Base-by-base conservation (phyloP, 2,113 vertebrate genomes). In the Megaleporinus macrocephalus region DNA sequence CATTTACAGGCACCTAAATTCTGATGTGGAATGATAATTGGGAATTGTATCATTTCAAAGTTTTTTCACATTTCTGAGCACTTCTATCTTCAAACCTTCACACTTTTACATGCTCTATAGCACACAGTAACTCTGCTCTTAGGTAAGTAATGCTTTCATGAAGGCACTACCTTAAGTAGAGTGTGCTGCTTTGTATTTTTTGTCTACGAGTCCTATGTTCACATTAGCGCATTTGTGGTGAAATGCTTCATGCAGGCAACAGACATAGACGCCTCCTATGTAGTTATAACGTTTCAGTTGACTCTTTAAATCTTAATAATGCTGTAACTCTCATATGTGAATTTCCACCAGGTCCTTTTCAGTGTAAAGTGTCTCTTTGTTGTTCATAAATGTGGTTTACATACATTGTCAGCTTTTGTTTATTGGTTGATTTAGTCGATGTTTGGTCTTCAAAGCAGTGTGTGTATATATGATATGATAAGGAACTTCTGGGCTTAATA, bases 321-420 rank as follows among this genome's bases (percentile, higher is more conserved):
- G 41, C 55, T 14, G 29, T 57, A 41, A 36, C 33, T 36, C 33
- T 78, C 20, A 18, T 33, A 55, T 78, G 22, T 66, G 16, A 27
- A 68, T 36, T 27, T 57, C 5, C 22, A 78, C 27, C 22, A 57
- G 10, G 27, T 68, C 62, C 14, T 55, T 53, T 68, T 20, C 20
- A 10, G 3, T 30, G 29, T 33, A 36, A 68, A 20, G 1, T 49
- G 27, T 66, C 20, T 78, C 15, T 33, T 63, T 49, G 41, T 77
- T 49, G 26, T 63, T 66, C 76, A 79, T 79, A 79, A 79, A 71
- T 47, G 33, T 61, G 22, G 33, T 79, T 79, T 79, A 29, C n/a
- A 59, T 70, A 27, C 33, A 26, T 59, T 26, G 24, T 30, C 13
- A n/a, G 33, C 20, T 3, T 69, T 55, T 13, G 16, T 78, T n/a